phyloP scores from a whole-genome alignment of 2,888 invertebrate genomes.

The Laothoe populi region DNA sequence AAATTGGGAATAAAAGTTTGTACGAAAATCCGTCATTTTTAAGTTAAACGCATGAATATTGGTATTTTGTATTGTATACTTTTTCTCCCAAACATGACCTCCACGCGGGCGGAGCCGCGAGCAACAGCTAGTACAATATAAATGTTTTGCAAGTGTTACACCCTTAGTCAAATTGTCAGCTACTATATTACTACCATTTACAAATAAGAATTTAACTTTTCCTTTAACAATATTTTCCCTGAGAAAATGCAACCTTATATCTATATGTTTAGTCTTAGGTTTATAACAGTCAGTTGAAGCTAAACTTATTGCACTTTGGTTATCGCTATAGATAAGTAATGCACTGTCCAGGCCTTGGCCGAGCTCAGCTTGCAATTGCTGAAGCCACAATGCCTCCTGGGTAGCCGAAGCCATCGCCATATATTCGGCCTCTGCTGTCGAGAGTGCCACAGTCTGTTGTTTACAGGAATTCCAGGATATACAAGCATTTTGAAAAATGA shows the following conservation, averaged over 20 bases:
- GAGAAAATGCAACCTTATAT: slow-evolving; percentile 35
- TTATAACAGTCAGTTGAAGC: slow-evolving; percentile 39
- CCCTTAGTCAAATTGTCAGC: too few species aligned
- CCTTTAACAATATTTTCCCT: slow-evolving; percentile 32
- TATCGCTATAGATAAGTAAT: slow-evolving; percentile 36
- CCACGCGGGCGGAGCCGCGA: too few species aligned
- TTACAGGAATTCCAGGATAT: slow-evolving; percentile 40
- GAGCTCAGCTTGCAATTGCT: slow-evolving; percentile 28
- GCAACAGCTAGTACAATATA: too few species aligned
- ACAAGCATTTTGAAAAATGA: slow-evolving; percentile 39
- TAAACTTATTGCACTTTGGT: slow-evolving; percentile 42
- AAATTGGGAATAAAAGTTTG: too few species aligned
- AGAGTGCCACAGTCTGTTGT: slow-evolving; percentile 40
- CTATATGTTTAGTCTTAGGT: slow-evolving; percentile 39
- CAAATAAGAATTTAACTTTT: slow-evolving; percentile 28
- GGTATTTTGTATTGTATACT: too few species aligned
- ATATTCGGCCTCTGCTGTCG: slow-evolving; percentile 36
- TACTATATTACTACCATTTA: slow-evolving; percentile 33
- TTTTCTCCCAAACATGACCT: too few species aligned
- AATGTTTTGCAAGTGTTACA: too few species aligned
- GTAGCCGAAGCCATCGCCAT: slow-evolving; percentile 35
- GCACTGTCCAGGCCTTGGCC: slow-evolving; percentile 32
- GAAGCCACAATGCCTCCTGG: not conserved
- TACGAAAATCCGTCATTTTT: too few species aligned
- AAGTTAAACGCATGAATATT: too few species aligned